Evolutionary conservation across 2,888 invertebrate genomes (phyloP), one percentile per base, ranked within the genome.

Genomic region (Baccha elongata): DNA sequence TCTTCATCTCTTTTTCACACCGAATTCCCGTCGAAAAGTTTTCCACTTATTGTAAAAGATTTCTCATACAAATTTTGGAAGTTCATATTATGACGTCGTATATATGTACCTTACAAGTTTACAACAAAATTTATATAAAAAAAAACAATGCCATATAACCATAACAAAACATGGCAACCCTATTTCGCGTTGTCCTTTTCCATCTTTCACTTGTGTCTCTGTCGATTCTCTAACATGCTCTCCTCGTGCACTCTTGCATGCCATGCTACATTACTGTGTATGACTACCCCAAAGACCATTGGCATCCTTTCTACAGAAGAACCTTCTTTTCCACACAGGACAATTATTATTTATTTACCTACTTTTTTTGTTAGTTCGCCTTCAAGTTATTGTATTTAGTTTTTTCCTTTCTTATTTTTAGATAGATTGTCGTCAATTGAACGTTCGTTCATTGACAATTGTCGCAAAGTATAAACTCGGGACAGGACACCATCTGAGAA

Each of bases 321-420:
- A 44, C 53, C 55, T 52, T 32, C 35, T 58, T 46, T 6, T 37
- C 4, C 64, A 60, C 37, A 60, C 21, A 40, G 21, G 23, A 35
- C 58, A 52, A 60, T 65, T 69, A 71, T 71, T 75, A 81, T 71
- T 81, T 81, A 71, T 81, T 81, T 65, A 60, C 26, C 52, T 48
- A 29, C 29, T 53, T 67, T 76, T 32, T 48, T 58, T 35, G 19
- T 55, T 37, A 44, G 26, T 44, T 71, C 48, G 23, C 53, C 76
- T 71, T 40, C 44, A 64, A 42, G 55, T 71, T 29, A 60, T 65
- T 78, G 62, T 69, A 15, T 46, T 32, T 69, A 37, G 40, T 53
- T 68, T 52, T 55, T n/a, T n/a, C n/a, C n/a, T n/a, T n/a, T n/a
- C n/a, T n/a, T 53, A 48, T 71, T 71, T 71, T 71, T 53, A 72